Evolutionary conservation across 2,888 invertebrate genomes (phyloP), one percentile per base, ranked within the genome.

Genomic region (Euplexia lucipara): DNA sequence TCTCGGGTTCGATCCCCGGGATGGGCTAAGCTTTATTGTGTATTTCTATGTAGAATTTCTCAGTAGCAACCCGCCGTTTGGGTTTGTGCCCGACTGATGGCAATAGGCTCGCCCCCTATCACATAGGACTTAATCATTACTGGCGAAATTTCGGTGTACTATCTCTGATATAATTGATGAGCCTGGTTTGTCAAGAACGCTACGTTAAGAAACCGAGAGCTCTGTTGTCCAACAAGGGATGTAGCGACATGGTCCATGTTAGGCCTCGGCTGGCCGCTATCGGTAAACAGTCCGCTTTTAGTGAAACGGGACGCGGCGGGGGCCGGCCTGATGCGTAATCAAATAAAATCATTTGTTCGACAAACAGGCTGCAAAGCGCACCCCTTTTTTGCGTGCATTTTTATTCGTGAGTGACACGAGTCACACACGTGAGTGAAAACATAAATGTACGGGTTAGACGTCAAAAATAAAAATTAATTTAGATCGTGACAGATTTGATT

Each of bases 301-400:
- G 51, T 32, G n/a, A n/a, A n/a, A n/a, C n/a, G 61, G 56, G 42
- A 58, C 39, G 49, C 70, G 53, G 20, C 39, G 60, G 39, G 51
- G 47, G n/a, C 69, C 54, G 67, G 48, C 20, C 12, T 39, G 62
- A 62, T 73, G 41, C 70, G 75, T 56, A 75, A 57, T 59, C 73
- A 73, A 73, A 73, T 76, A 76, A 70, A 76, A 76, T 70, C 71
- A 76, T 73, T 70, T 76, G 71, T 70, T 70, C 32, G 14, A 56
- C 77, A 73, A 70, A 76, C 42, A 76, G 22, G 16, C 44, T 26
- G 58, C 58, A 39, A 45, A 76, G 54, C 39, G 54, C 45, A 53
- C 14, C 44, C 42, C 34, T 54, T 62, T 64, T 37, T 35, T 4
- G 8, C 26, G 42, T 7, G 32, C 5, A 30, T 68, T 62, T 68